Percentiles rank a stretch among this genome's conserved stretches.
These are phyloP conservation scores for Hemicrepidius hirtus DNA, from an alignment of 2,888 invertebrate genomes.

Conservation along the genomic window DNA sequence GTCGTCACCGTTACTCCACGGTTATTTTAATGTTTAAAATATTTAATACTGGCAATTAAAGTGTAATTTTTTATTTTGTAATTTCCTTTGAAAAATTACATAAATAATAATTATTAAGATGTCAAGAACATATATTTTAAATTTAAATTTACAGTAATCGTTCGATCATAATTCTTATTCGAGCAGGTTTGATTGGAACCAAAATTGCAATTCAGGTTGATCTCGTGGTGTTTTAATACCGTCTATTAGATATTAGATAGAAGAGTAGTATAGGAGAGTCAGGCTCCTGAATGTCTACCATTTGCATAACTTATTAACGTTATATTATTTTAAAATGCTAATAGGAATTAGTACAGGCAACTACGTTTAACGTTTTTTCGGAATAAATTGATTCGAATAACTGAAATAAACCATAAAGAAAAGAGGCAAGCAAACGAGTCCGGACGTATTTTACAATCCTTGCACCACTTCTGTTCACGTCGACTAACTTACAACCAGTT, in stretches of 20 bases:
- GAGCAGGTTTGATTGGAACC: neutral
- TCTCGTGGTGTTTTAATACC: slow-evolving; percentile 12
- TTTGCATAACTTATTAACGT: slow-evolving; percentile 24
- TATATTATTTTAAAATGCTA: slow-evolving; percentile 25
- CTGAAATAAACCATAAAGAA: slow-evolving; percentile 49
- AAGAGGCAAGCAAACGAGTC: slow-evolving; percentile 62
- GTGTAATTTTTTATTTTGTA: too few relatives aligned
- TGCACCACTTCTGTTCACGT: slow-evolving; percentile 63
- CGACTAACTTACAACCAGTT: slow-evolving; percentile 55
- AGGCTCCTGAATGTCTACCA: slow-evolving; percentile 12
- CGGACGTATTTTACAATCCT: slow-evolving; percentile 63
- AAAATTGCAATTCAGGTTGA: slow-evolving; percentile 10
- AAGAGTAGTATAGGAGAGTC: neutral
- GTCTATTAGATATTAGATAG: slow-evolving; percentile 6
- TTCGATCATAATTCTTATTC: neutral
- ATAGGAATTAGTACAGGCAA: slow-evolving; percentile 12
- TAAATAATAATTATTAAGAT: slow-evolving; percentile 4
- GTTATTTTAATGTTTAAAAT: too few relatives aligned
- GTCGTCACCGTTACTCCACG: too few relatives aligned
- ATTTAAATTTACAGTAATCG: neutral
- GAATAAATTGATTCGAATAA: slow-evolving; percentile 31
- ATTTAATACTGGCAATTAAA: too few relatives aligned
- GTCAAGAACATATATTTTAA: neutral
- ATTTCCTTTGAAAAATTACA: neutral
- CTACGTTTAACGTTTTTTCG: neutral